phyloP scores from a whole-genome alignment of 2,113 vertebrate species.

The Numenius arquata region DNA sequence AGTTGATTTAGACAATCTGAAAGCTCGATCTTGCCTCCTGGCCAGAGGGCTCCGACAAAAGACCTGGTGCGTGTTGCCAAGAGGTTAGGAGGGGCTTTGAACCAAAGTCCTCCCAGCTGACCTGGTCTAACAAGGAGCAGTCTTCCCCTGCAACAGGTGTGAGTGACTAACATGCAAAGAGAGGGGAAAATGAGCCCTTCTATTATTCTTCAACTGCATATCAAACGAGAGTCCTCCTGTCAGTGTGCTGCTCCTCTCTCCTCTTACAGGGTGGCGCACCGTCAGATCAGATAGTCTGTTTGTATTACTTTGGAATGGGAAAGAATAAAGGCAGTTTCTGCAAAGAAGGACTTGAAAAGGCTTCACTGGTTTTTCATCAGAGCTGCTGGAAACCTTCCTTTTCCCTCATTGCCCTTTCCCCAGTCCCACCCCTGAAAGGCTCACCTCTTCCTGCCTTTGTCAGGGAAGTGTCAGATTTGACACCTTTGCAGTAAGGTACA shows the following conservation, averaged over 20 bases:
- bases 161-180: slow-evolving; percentile 10
- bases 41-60: background rate
- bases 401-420: background rate
- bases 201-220: background rate
- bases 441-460: slow-evolving; percentile 55
- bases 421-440: background rate
- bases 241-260: background rate
- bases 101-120: background rate
- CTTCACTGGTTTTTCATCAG: slow-evolving; percentile 1
- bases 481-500: slow-evolving; percentile 53
- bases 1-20: background rate
- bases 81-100: background rate
- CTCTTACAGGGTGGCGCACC: background rate
- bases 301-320: slow-evolving; percentile 43
- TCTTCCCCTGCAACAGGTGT: slow-evolving; percentile 16
- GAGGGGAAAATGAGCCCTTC: background rate
- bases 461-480: slow-evolving; percentile 45
- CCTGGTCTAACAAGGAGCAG: background rate
- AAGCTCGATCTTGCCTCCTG: background rate
- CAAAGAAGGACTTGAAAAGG: slow-evolving; percentile 33
- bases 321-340: slow-evolving; percentile 50
- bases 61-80: background rate
- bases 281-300: slow-evolving; percentile 40
- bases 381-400: slow-evolving; percentile 39
- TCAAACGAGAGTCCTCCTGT: background rate